Conservation (phyloP, 2,888 invertebrate species). For the Tuta absoluta region DNA sequence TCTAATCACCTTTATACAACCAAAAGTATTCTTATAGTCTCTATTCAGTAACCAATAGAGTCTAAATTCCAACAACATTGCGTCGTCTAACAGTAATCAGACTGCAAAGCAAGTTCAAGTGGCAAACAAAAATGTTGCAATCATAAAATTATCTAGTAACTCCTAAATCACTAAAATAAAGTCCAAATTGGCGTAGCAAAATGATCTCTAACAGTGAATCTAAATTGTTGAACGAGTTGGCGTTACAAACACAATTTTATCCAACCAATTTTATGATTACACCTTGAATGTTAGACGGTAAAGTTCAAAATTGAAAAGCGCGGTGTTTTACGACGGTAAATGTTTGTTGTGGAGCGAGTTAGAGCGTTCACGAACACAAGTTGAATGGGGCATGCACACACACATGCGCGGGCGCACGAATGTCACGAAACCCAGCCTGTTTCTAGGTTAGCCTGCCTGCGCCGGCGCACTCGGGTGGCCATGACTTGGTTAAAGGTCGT, state of each 20-base stretch:
- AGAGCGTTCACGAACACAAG: conserved; percentile 51
- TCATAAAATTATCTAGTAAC: conserved; percentile 9
- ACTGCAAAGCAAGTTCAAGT: conserved; percentile 16
- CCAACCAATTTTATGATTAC: not conserved
- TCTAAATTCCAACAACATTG: conserved; percentile 35
- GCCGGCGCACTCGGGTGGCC: conserved; percentile 63
- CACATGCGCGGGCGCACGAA: conserved; percentile 53
- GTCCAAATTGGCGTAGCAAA: conserved; percentile 31
- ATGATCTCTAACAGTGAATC: conserved; percentile 8
- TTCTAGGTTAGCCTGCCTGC: conserved; percentile 72
- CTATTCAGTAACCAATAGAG: conserved; percentile 35
- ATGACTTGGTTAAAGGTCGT: conserved; percentile 36
- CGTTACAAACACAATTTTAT: conserved; percentile 9
- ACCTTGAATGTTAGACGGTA: not conserved
- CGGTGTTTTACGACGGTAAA: conserved; percentile 35
- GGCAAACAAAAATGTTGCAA: conserved; percentile 20
- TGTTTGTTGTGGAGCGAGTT: conserved; percentile 41
- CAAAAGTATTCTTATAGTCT: conserved; percentile 30
- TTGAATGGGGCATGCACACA: conserved; percentile 60
- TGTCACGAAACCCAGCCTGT: conserved; percentile 78
- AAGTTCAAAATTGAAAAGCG: conserved; percentile 32
- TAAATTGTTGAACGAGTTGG: conserved; percentile 16
- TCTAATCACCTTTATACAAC: conserved; percentile 34
- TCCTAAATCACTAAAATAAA: conserved; percentile 29
- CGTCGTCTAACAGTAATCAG: conserved; percentile 15